phyloP scores from a whole-genome alignment of 2,797 vertebrate genomes.

The Pseudotriccus pelzelni region DNA sequence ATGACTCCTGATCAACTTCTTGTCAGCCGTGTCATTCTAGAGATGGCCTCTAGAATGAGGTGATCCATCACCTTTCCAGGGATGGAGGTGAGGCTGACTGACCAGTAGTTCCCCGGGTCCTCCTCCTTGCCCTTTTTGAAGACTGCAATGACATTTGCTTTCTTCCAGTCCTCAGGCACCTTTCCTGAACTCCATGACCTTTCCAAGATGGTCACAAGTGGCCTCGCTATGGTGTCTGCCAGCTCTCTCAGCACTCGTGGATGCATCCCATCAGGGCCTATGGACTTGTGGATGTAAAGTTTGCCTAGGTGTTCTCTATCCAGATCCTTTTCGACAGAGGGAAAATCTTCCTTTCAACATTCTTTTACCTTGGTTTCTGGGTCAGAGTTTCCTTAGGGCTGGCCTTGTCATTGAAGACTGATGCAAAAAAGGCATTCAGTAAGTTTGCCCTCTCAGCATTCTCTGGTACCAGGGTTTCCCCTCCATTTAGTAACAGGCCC shows the following conservation, averaged over 20 bases:
- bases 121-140: not conserved
- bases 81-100: not conserved
- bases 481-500: not conserved
- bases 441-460: not conserved
- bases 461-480: rapidly evolving
- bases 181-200: not conserved
- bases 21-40: not conserved
- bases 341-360: not conserved
- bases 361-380: not conserved
- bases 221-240: not conserved
- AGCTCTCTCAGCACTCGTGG: rapidly evolving
- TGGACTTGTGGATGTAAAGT: not conserved
- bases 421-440: not conserved
- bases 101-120: not conserved
- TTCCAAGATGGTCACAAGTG: not conserved
- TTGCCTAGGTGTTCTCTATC: not conserved
- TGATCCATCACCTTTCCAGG: not conserved
- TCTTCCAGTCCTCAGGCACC: not conserved
- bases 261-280: not conserved
- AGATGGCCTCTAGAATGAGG: not conserved
- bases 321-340: not conserved
- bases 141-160: not conserved
- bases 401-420: not conserved
- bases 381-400: not conserved
- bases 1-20: not conserved